Conservation (phyloP, 2,888 invertebrate genomes). For the Operophtera brumata region DNA sequence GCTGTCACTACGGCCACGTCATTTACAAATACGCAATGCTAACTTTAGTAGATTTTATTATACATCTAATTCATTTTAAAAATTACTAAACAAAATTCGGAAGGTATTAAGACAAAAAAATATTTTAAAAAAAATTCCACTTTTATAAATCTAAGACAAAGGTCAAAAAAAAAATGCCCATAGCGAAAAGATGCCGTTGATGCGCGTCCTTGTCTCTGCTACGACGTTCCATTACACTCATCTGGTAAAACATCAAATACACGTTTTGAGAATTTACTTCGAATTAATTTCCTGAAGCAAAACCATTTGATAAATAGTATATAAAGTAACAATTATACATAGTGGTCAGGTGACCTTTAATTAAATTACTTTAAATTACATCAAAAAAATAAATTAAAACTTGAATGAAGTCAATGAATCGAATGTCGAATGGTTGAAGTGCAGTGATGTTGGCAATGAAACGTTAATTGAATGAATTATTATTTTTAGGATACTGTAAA, state of each 20-base stretch:
- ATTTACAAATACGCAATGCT: slow-evolving; percentile 62
- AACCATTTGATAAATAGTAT: background rate
- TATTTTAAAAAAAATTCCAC: no score
- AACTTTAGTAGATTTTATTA: background rate
- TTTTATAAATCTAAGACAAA: no score
- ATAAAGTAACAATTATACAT: background rate
- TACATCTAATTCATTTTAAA: no score
- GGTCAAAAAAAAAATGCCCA: background rate
- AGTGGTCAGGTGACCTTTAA: background rate
- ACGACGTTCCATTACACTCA: slow-evolving; percentile 50
- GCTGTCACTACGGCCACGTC: slow-evolving; percentile 78
- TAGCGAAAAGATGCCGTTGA: slow-evolving; percentile 22
- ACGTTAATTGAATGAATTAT: slow-evolving; percentile 72
- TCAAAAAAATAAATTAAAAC: background rate
- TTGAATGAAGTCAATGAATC: background rate
- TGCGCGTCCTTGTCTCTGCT: slow-evolving; percentile 57
- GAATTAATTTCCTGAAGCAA: background rate
- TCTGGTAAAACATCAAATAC: background rate
- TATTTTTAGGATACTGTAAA: slow-evolving; percentile 76
- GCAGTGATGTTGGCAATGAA: slow-evolving; percentile 54
- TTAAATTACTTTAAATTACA: background rate
- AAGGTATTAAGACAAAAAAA: no score
- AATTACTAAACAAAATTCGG: no score
- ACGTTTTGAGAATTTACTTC: background rate
- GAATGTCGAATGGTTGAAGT: background rate